A percentile compares a stretch with the other conserved stretches of the same genome.
Conservation (phyloP, 2,113 vertebrate genomes). For the Larimichthys polyactis region DNA sequence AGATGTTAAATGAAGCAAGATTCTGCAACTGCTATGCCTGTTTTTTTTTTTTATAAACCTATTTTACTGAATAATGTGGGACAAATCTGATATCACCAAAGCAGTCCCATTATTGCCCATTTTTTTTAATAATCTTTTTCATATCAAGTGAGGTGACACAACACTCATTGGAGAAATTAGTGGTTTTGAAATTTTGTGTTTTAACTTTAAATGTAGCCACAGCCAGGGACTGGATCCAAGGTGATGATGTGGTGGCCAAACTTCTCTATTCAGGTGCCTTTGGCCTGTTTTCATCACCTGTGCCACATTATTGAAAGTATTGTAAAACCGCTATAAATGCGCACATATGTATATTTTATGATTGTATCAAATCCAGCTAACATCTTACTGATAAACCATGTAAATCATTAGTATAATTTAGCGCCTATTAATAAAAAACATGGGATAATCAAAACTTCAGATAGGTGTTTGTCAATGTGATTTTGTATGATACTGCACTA, state of each 20-base stretch:
- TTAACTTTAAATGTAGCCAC: constrained; percentile 13
- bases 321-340: neutral
- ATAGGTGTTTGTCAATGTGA: neutral
- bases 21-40: neutral
- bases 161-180: neutral
- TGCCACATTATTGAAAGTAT: neutral
- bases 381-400: neutral
- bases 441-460: neutral
- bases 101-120: neutral
- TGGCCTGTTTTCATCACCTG: neutral
- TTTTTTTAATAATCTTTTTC: neutral
- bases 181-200: neutral
- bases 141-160: neutral
- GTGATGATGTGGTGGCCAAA: neutral
- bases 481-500: neutral
- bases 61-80: neutral
- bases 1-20: neutral
- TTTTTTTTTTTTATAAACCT: neutral
- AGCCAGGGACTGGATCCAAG: neutral
- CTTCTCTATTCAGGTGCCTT: neutral
- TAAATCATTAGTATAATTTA: neutral
- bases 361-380: constrained; percentile 18
- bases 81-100: neutral
- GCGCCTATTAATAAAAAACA: neutral
- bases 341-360: neutral